These are phyloP conservation scores for Thysanoteuthis rhombus DNA, from an alignment of 2,888 invertebrate genomes.

Conservation along the genomic window DNA sequence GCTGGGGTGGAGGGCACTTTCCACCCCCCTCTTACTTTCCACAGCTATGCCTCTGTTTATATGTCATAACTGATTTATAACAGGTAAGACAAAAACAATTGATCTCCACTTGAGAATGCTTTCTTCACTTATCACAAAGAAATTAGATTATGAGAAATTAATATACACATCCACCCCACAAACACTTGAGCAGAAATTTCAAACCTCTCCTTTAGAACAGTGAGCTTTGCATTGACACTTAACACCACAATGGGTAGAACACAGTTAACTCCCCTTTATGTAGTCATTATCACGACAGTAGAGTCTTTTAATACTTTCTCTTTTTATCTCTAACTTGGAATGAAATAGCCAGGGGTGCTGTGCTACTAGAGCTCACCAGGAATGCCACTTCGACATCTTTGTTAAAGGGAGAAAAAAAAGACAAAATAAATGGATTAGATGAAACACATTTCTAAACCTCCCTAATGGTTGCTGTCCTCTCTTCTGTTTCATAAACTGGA, in stretches of 20 bases:
- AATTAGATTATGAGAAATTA: neutral
- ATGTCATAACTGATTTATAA: neutral
- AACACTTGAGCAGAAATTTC: neutral
- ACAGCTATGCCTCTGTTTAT: too few relatives aligned
- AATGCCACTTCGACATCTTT: too few relatives aligned
- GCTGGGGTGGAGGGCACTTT: too few relatives aligned
- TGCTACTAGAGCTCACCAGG: too few relatives aligned
- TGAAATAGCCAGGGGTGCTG: too few relatives aligned
- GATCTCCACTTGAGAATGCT: neutral
- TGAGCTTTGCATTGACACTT: neutral
- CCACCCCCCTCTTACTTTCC: too few relatives aligned
- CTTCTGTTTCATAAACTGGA: too few relatives aligned
- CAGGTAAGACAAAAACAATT: neutral
- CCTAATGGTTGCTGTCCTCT: too few relatives aligned
- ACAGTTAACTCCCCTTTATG: neutral
- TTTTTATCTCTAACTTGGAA: neutral
- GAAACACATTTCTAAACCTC: too few relatives aligned
- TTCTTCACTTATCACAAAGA: neutral
- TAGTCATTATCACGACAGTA: neutral
- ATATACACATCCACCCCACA: neutral
- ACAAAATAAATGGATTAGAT: too few relatives aligned
- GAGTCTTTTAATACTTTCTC: neutral
- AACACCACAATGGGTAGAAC: neutral
- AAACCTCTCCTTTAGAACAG: neutral
- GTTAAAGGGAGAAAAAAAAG: too few relatives aligned